Evolutionary conservation across 2,797 vertebrate genomes (phyloP).

Genomic region (Siniperca obscura): DNA sequence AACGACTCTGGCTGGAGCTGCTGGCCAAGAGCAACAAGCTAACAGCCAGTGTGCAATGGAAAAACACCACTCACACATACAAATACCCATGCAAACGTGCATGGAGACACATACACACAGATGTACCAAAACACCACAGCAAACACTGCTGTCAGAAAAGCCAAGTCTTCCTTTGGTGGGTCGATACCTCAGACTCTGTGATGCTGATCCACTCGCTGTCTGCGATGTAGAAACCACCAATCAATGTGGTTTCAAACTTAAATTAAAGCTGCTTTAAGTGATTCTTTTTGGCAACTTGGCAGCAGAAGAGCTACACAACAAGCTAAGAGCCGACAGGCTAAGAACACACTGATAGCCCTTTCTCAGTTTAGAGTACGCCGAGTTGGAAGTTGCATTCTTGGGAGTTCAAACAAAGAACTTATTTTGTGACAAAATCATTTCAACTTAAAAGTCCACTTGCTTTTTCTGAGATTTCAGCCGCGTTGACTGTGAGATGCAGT

Average conservation of each 20-base stretch:
- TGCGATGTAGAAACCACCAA: background rate
- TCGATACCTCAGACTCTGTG: background rate
- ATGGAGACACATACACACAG: background rate
- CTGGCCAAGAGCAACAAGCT: background rate
- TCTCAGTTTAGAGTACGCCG: background rate
- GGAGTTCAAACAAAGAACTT: background rate
- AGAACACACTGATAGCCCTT: background rate
- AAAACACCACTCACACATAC: background rate
- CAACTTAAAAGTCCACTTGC: background rate
- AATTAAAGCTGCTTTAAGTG: background rate
- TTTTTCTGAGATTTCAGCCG: background rate
- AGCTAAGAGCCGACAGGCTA: background rate
- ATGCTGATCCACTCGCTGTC: background rate
- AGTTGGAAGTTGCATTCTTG: background rate
- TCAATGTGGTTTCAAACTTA: background rate
- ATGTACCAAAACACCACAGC: background rate
- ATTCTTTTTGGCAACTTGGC: background rate
- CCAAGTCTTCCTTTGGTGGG: background rate
- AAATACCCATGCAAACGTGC: background rate
- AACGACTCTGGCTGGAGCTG: background rate
- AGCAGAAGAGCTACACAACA: background rate
- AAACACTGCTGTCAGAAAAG: background rate
- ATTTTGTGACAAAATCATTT: background rate
- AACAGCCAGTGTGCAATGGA: constrained; percentile 5
- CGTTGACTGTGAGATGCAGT: no score